Evolutionary conservation across 1,140 invertebrate genomes (phyloP), one percentile per base, ranked within the genome.

Genomic region (Solenopsis invicta): DNA sequence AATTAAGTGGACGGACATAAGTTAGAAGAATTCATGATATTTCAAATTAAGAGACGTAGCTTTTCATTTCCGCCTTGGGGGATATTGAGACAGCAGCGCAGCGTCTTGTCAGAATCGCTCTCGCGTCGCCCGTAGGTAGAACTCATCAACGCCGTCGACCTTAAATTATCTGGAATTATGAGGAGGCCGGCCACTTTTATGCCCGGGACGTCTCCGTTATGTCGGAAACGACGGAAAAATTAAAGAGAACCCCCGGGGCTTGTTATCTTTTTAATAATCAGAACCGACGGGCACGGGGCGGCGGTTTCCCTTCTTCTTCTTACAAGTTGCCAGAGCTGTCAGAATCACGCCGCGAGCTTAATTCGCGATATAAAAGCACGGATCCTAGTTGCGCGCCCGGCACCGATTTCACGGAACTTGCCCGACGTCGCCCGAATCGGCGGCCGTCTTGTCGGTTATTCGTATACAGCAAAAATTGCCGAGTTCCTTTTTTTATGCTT

Each of bases 191-290:
- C 84, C 87, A 90, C 89, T 90, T 90, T 89, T 82, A 81, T 90
- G 82, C 67, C 80, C 21, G 67, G 75, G 87, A 90, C 89, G 78
- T 90, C 86, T 88, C 87, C 89, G 85, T 62, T 67, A 69, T 81
- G 89, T 87, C 88, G 86, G 85, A 86, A 90, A 89, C 85, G 64
- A 86, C 80, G 90, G 91, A 93, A 93, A 91, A 93, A 92, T 92
- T 92, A 92, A 91, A 90, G 92, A 90, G 91, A 88, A 85, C 88
- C 94, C 91, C 71, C 82, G 86, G 90, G 93, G 93, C 92, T 93
- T 92, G 92, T 94, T 93, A 93, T 94, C 93, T 94, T 94, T 94
- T 94, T 94, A 94, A 94, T 95, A 95, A 95, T 94, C 91, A 92
- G 88, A 92, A 88, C 89, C 92, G 93, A 94, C 94, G 90, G 92